Evolutionary conservation across 2,113 vertebrate species (phyloP), one percentile per base, ranked within the genome.

Genomic region (Elachura formosa): DNA sequence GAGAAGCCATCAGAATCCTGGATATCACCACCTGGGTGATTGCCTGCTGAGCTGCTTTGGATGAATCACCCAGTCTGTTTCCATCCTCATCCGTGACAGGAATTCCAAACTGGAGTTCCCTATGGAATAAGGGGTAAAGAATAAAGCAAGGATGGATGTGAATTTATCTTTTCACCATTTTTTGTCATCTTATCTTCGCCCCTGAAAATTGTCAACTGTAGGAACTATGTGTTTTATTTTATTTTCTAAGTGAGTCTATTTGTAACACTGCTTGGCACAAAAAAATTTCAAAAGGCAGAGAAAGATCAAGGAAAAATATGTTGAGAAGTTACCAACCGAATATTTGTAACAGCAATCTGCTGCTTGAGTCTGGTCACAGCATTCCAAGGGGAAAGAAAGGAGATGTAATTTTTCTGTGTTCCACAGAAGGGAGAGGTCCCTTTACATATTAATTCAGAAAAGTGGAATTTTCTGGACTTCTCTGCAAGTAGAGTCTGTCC

Each of bases 1-100:
- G 99, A 75, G 99, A 98, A 36, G 99, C 99, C 99, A 99, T 99
- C 90, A 99, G 99, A 86, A 99, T 99, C 96, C 99, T 98, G 87
- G 99, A 99, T 82, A 99, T 94, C 59, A 99, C 99, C 46, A 99
- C 99, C 93, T 99, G 99, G 17, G 98, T 95, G 88, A 99, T 99
- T 8, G 99, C 99, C 94, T 99, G 99, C 93, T 99, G 97, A 31
- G 99, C 99, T 36, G 99, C 99, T 28, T 98, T 99, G 6, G 98
- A 96, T 2, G 99, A 99, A 95, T 99, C 99, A 64, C 99, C 99
- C 97, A 99, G 81, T 75, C 99, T 98, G 95, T 98, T 98, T 74
- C 99, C 99, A 1, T 99, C 98, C 92, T 99, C 99, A 64, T 99
- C 99, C 1, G 98, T 99, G 90, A 99, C 75, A 0, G 99, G 99